Evolutionary conservation across 2,888 invertebrate species (phyloP), one percentile per base, ranked within the genome.

Genomic region (Sisyra nigra): DNA sequence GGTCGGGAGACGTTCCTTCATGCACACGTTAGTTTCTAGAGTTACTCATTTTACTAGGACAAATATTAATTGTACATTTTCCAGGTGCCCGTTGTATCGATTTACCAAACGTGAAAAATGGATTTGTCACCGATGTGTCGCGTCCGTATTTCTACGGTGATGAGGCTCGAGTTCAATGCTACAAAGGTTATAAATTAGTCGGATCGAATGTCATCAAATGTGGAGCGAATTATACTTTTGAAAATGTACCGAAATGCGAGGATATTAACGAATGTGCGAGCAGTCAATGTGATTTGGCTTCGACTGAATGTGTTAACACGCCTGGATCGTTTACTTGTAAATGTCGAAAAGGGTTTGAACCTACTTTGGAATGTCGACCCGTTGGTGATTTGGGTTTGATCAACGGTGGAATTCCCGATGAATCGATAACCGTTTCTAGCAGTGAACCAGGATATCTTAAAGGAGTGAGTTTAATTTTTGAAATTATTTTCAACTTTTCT

Each of bases 221-320:
- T 59, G 88, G 86, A 47, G 71, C 83, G n/a, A 75, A 80, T 50
- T 87, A 89, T 61, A 65, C 72, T 48, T 92, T 92, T 51, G 80
- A 82, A 51, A 76, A 82, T 52, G 76, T 86, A 37, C 92, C 92
- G 2, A 80, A 76, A 47, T 92, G 92, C 56, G 88, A 89, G 67
- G 91, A 92, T 58, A 80, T 92, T 47, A 91, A 92, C 54, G 92
- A 92, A 64, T 92, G 92, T 59, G 69, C 76, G 3, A 84, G 79
- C 49, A 86, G 84, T 46, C 89, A 91, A 59, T 93, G 92, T 59
- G 92, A 92, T 56, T 66, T 82, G 17, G 83, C 86, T 0, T 89
- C 91, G 0, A 92, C 92, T 0, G 87, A 89, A 59, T 92, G 92
- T 58, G 76, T 80, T 50, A 93, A 93, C 56, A 81, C 82, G 4